Base-by-base conservation (phyloP, 2,888 invertebrate genomes). In the Tenthredo livida region DNA sequence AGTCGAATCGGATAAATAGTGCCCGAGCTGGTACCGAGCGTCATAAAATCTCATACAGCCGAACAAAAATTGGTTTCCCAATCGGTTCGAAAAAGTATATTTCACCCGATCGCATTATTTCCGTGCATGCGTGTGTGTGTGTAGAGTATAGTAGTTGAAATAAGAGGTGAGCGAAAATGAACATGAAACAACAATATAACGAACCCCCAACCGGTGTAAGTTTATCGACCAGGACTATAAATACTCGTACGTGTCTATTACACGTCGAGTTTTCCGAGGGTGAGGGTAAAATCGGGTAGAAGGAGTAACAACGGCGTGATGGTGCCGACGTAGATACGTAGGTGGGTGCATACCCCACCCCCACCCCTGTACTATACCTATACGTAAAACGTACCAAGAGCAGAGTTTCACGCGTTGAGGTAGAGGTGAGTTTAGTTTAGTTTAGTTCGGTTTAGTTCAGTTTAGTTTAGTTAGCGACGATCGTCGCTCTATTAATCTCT, bases 191-290 rank as follows among this genome's bases (percentile, higher is more conserved):
- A 40, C 21, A 10, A 43, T 43, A 43, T 21, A 43, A 43, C 40
- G 72, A 73, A n/a, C n/a, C 40, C 40, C 77, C 33, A 29, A 33
- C 77, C 50, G 47, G 25, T 77, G 77, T 77, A 77, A 77, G 29
- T 50, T 77, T 54, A 77, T 77, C 77, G 77, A 77, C 77, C 73
- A 54, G 17, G 54, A 77, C 77, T 77, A 77, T 77, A 77, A 77
- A 77, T 77, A 77, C 77, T 77, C 54, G 54, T 77, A 54, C 77
- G 77, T 77, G 77, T 77, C 77, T 77, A 77, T 77, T 77, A 40
- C 77, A 54, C 50, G 77, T 54, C 25, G 29, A n/a, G 54, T 29
- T 25, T 43, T n/a, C 15, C 33, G 17, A n/a, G 33, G 70, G n/a
- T 37, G 2, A n/a, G 54, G n/a, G n/a, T 7, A 2, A 2, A n/a